Base-by-base conservation (phyloP, 2,113 vertebrate species). In the Okapia johnstoni region DNA sequence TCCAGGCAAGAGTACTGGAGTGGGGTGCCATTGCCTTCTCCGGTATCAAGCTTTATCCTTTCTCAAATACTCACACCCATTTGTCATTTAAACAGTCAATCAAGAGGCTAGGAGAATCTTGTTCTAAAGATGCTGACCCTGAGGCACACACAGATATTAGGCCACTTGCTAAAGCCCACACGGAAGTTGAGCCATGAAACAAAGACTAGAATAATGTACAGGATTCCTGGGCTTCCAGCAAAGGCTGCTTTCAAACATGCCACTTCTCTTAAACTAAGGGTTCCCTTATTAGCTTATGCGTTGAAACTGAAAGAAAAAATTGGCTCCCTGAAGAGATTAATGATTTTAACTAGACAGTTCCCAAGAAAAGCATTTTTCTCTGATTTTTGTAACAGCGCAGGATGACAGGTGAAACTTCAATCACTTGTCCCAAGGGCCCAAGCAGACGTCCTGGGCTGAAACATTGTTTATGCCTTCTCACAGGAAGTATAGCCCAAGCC, bases 401-500 rank as follows among this genome's bases (percentile, higher is more conserved):
- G 43, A 19, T 40, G 21, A 33, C n/a, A 16, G 6, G 36, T 26
- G 11, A 36, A 52, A 52, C 19, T 13, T 10, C 66, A 92, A n/a
- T 26, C 33, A 3, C 48, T 46, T 46, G 76, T 73, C 40, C 23
- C 88, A 13, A 7, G 16, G 23, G 7, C 19, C 80, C 30, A 9
- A 15, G 52, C 16, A 54, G 60, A 40, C 3, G 13, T 14, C 4
- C 46, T 66, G 23, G 33, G 58, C 28, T 48, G 9, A 43, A 46
- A 26, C 3, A 1, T 15, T 1, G 0, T n/a, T 11, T 9, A 17
- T 1, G 0, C 33, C n/a, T 86, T 88, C 55, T 87, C 16, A 7
- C 61, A 66, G 52, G 50, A 54, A 0, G 3, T 4, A 26, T 0
- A 12, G 36, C 58, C 79, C 55, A 26, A 50, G n/a, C 30, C 30